Base-by-base conservation (phyloP, 2,797 vertebrate species). In the Eulemur mongoz region DNA sequence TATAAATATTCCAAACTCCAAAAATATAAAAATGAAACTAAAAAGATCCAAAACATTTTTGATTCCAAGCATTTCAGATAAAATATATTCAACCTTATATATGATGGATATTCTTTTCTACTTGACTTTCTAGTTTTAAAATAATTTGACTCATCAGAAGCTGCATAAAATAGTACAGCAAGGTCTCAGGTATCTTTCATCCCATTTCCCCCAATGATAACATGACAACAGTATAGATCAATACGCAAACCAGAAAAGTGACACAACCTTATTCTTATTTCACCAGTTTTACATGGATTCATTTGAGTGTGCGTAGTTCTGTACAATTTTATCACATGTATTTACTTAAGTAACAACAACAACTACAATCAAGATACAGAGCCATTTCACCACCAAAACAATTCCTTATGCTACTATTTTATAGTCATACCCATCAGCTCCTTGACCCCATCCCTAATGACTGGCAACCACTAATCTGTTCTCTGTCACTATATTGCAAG, bases 41-140 rank as follows among this genome's bases (percentile, higher is more conserved):
- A 79, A 79, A 48, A 79, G 54, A 79, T 35, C n/a, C n/a, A 79
- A 25, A 54, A 54, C 13, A 54, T 23, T 54, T 79, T 50, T 79
- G 4, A 52, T 54, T 52, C 35, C 22, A 38, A 9, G 23, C 13
- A 79, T 54, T 79, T 79, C n/a, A 25, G 76, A 52, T 54, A 35
- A 54, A 79, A 79, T 23, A 54, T 54, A 79, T 50, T 54, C 50
- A 79, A 38, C 76, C 13, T 79, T 79, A 17, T 79, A 79, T 54
- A 8, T 35, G 32, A 67, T n/a, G 3, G 32, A n/a, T 69, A 69
- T 25, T 72, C 78, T 96, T 96, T 45, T 45, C 7, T 54, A 43
- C 20, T 38, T 57, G 4, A 65, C 7, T 88, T 94, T 57, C 25
- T 79, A 50, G 73, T 88, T 97, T 90, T 88, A 52, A 95, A 95